Evolutionary conservation across 2,888 invertebrate genomes (phyloP), one percentile per base, ranked within the genome.

Genomic region (Malthinus flaveolus): DNA sequence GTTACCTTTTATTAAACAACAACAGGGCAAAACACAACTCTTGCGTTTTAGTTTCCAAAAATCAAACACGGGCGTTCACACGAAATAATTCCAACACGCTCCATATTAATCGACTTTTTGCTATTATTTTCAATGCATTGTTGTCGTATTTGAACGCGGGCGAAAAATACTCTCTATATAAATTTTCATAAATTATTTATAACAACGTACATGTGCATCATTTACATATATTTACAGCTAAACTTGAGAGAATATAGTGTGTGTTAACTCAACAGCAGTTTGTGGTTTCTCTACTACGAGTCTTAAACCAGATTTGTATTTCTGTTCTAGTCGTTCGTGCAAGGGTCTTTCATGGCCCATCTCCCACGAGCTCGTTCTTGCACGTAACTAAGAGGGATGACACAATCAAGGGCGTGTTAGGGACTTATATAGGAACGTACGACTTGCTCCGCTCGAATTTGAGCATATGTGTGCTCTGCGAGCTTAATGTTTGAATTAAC

Each of bases 251-350:
- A 60, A 52, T 57, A 49, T 56, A 49, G 48, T 49, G 56, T 49
- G 56, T 56, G 56, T 44, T 56, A 60, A 53, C 56, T 52, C 52
- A 52, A 45, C 56, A 52, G 52, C 60, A 60, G 52, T 60, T 53
- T 56, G 56, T 44, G 60, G 56, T 60, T 60, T 51, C 53, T 56
- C 44, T 48, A 49, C 42, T 45, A 49, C 32, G 56, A 60, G 56
- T 56, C 60, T 56, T 60, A 60, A 53, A 60, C 56, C 56, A 60
- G 60, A 60, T 60, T 56, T 60, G 59, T 59, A 51, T 55, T 59
- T 49, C 55, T 59, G 50, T 37, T 55, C 59, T 49, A 55, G 32
- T 42, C 50, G 54, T 37, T 51, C 51, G 55, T 51, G 55, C 46
- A 51, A 54, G 51, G 50, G 55, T 54, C 47, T 59, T 23, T 50